Conservation (phyloP, 2,797 vertebrate genomes). For the Adrianichthys oophorus region DNA sequence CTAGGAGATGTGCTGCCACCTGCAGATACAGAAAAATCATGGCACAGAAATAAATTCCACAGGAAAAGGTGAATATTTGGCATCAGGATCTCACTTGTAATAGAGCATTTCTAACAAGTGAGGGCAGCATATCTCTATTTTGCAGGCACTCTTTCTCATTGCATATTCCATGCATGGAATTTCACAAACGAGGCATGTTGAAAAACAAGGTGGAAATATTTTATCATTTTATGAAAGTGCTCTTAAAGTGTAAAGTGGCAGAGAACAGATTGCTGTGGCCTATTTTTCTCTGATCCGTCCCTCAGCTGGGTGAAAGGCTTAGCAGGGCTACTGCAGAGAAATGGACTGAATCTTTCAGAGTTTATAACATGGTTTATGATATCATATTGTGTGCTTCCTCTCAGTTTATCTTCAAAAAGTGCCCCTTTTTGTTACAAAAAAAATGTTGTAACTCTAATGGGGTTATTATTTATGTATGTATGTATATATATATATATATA, state of each 20-base stretch:
- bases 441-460: background rate
- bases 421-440: conserved; percentile 2
- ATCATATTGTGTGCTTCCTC: background rate
- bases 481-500: too few species aligned
- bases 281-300: conserved; percentile 26
- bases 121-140: conserved; percentile 57
- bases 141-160: background rate
- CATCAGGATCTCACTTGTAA: conserved; percentile 32
- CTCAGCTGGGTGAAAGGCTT: conserved; percentile 27
- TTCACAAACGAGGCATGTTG: too few species aligned
- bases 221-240: conserved; percentile 23
- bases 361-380: background rate
- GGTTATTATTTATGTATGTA: too few species aligned
- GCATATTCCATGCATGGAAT: conserved; percentile 31
- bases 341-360: conserved; percentile 11
- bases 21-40: conserved; percentile 28
- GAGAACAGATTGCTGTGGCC: conserved; percentile 30
- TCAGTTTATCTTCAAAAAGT: conserved; percentile 6
- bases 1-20: conserved; percentile 63
- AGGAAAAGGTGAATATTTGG: background rate
- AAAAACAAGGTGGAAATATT: too few species aligned
- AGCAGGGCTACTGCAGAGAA: conserved; percentile 7
- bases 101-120: conserved; percentile 34
- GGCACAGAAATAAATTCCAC: background rate
- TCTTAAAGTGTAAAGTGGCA: conserved; percentile 39